These are phyloP conservation scores for Argyra leucocephala DNA, from an alignment of 2,888 invertebrate genomes.

Conservation along the genomic window DNA sequence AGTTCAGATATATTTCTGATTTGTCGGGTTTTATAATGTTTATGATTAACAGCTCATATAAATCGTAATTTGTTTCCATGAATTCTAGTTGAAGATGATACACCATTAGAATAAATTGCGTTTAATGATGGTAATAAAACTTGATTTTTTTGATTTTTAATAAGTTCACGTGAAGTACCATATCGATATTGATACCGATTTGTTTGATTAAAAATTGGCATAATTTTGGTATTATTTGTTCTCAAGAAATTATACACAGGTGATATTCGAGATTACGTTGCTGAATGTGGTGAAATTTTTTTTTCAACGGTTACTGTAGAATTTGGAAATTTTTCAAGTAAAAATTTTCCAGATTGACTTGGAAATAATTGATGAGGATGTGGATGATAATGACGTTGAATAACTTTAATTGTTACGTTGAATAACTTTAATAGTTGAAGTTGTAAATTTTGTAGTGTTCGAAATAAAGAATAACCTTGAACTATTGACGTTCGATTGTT, in stretches of 20 bases:
- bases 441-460: conserved; percentile 7
- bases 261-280: conserved; percentile 17
- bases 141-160: background rate
- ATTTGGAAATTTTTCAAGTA: conserved; percentile 16
- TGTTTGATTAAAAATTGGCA: background rate
- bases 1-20: background rate
- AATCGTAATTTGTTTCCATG: background rate
- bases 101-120: background rate
- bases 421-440: no score
- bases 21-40: background rate
- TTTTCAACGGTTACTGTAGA: conserved; percentile 18
- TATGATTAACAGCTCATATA: background rate
- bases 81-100: background rate
- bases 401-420: background rate
- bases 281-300: conserved; percentile 26
- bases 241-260: background rate
- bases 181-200: background rate
- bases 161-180: background rate
- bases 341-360: background rate
- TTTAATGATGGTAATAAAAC: background rate
- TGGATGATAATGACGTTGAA: background rate
- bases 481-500: background rate
- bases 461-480: background rate
- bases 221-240: background rate
- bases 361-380: conserved; percentile 4